phyloP scores from a whole-genome alignment of 2,797 vertebrate species.

The Petrocephalus sullivani region DNA sequence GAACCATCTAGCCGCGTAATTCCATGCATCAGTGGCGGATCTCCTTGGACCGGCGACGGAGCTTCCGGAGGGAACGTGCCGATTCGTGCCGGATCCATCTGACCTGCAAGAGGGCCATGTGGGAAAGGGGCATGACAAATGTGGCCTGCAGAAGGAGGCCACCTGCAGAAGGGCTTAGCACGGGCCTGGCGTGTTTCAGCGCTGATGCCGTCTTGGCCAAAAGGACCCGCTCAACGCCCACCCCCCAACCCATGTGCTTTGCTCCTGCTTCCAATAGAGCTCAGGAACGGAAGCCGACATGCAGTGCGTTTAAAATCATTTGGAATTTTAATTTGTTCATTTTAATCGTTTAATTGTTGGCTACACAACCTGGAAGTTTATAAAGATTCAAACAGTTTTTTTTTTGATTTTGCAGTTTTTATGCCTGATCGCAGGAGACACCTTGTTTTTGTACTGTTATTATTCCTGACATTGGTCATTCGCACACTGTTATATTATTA shows the following conservation, averaged over 20 bases:
- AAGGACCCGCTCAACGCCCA: background rate
- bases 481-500: too few relatives aligned
- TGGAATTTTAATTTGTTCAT: too few relatives aligned
- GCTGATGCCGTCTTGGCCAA: constrained; percentile 27
- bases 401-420: too few relatives aligned
- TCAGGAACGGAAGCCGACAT: too few relatives aligned
- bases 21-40: background rate
- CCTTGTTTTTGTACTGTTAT: too few relatives aligned
- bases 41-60: too few relatives aligned
- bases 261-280: background rate
- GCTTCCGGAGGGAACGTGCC: background rate
- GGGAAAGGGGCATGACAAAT: constrained; percentile 16
- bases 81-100: background rate
- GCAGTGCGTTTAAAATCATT: too few relatives aligned
- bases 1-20: background rate
- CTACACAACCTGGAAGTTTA: too few relatives aligned
- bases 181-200: constrained; percentile 33
- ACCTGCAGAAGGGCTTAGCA: constrained; percentile 40
- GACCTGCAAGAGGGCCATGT: background rate
- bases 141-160: constrained; percentile 15
- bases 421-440: too few relatives aligned
- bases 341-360: too few relatives aligned
- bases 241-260: constrained; percentile 29
- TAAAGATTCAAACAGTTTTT: too few relatives aligned
- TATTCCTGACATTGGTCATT: too few relatives aligned